These are phyloP conservation scores for Charaxes varanes DNA, from an alignment of 1,140 invertebrate genomes.

Conservation along the genomic window DNA sequence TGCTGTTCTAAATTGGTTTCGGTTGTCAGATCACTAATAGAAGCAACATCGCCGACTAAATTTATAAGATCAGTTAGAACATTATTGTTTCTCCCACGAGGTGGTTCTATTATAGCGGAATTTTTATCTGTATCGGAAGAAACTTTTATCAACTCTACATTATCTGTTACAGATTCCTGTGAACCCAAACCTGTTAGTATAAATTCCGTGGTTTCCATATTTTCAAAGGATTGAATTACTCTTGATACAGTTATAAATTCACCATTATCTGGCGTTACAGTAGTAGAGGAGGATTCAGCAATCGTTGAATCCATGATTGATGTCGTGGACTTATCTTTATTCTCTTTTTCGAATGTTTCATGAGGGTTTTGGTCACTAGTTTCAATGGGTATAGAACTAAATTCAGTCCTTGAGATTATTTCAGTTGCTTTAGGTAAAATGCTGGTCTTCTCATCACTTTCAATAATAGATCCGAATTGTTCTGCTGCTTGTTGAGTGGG, in stretches of 20 bases:
- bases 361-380: slow-evolving; percentile 66
- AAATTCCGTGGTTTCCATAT: slow-evolving; percentile 55
- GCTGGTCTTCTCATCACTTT: slow-evolving; percentile 25
- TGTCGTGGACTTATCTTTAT: slow-evolving; percentile 30
- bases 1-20: slow-evolving; percentile 17
- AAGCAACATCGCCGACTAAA: slow-evolving; percentile 66
- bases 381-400: slow-evolving; percentile 59
- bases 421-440: slow-evolving; percentile 47
- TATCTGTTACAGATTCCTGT: slow-evolving; percentile 44
- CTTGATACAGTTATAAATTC: slow-evolving; percentile 33
- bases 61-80: slow-evolving; percentile 63
- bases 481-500: slow-evolving; percentile 20
- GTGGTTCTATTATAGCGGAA: slow-evolving; percentile 45
- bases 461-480: slow-evolving; percentile 4
- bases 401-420: slow-evolving; percentile 48
- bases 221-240: slow-evolving; percentile 34
- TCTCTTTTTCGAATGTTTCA: slow-evolving; percentile 36
- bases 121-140: slow-evolving; percentile 38
- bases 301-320: slow-evolving; percentile 28
- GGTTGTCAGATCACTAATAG: slow-evolving; percentile 60
- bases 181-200: slow-evolving; percentile 44
- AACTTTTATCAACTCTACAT: slow-evolving; percentile 57
- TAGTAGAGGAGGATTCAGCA: slow-evolving; percentile 23
- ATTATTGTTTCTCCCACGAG: slow-evolving; percentile 40
- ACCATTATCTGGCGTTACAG: slow-evolving; percentile 27